These are phyloP conservation scores for Polypedilum vanderplanki DNA, from an alignment of 1,140 invertebrate species.

Conservation along the genomic window DNA sequence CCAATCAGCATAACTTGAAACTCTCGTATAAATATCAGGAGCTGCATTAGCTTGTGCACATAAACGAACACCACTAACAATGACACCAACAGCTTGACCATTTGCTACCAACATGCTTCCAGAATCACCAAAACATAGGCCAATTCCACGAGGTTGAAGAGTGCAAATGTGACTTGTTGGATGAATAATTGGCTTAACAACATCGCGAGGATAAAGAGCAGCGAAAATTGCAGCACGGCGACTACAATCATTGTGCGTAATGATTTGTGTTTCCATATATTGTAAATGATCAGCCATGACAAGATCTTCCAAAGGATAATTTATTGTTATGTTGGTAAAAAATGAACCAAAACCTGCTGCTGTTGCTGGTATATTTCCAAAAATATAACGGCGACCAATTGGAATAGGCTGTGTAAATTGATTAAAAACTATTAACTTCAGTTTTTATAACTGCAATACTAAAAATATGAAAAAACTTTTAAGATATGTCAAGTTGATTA, in stretches of 20 bases:
- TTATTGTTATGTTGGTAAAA: not conserved
- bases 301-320: not conserved
- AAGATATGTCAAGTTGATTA: not conserved
- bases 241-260: not conserved
- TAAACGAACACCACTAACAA: not conserved
- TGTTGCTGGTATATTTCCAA: not conserved
- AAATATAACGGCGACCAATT: not conserved
- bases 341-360: not conserved
- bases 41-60: not conserved
- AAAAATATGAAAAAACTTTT: not conserved
- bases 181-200: not conserved
- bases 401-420: not conserved
- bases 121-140: not conserved
- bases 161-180: constrained; percentile 1
- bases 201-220: not conserved
- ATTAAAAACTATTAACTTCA: not conserved
- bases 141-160: not conserved
- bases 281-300: not conserved
- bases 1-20: not conserved
- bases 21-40: not conserved
- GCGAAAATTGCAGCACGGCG: not conserved
- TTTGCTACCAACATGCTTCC: not conserved
- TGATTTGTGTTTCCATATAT: not conserved
- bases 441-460: not conserved
- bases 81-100: not conserved